A percentile compares a stretch with the other conserved stretches of the same genome.
These are phyloP conservation scores for Neria commutata DNA, from an alignment of 2,888 invertebrate species.

Conservation along the genomic window DNA sequence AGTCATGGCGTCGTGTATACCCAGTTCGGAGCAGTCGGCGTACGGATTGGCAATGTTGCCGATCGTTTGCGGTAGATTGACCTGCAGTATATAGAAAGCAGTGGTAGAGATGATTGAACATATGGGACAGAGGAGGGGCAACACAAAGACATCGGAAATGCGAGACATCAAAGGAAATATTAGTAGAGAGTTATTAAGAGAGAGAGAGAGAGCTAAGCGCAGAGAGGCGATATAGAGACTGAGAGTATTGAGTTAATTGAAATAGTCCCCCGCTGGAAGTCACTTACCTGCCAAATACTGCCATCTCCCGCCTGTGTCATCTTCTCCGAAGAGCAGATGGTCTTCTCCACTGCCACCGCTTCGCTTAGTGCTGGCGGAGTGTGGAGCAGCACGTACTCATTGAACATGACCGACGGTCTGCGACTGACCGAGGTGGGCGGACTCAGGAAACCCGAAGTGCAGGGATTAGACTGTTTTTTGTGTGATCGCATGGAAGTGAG, in stretches of 20 bases:
- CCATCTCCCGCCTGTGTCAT: constrained; percentile 86
- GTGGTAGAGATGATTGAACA: too few species aligned
- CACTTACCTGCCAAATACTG: constrained; percentile 70
- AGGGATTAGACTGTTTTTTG: constrained; percentile 68
- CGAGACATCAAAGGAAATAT: too few species aligned
- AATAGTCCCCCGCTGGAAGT: too few species aligned
- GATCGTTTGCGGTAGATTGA: constrained; percentile 63
- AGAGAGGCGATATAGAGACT: too few species aligned
- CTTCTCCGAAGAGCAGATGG: constrained; percentile 83
- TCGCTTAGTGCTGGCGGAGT: constrained; percentile 62
- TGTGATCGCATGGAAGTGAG: not conserved
- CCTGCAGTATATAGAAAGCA: constrained; percentile 38
- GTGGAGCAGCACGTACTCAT: constrained; percentile 81
- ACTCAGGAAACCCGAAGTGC: constrained; percentile 72
- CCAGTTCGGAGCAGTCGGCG: constrained; percentile 66
- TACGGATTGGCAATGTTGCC: constrained; percentile 60
- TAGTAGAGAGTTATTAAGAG: too few species aligned
- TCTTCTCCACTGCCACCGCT: constrained; percentile 60
- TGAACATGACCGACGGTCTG: constrained; percentile 87
- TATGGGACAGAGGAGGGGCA: too few species aligned
- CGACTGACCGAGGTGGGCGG: constrained; percentile 74
- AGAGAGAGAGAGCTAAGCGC: too few species aligned
- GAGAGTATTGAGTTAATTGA: too few species aligned
- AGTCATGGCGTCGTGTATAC: constrained; percentile 62
- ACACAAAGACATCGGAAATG: too few species aligned